phyloP scores from a whole-genome alignment of 2,113 vertebrate species.

The Istiophorus platypterus region DNA sequence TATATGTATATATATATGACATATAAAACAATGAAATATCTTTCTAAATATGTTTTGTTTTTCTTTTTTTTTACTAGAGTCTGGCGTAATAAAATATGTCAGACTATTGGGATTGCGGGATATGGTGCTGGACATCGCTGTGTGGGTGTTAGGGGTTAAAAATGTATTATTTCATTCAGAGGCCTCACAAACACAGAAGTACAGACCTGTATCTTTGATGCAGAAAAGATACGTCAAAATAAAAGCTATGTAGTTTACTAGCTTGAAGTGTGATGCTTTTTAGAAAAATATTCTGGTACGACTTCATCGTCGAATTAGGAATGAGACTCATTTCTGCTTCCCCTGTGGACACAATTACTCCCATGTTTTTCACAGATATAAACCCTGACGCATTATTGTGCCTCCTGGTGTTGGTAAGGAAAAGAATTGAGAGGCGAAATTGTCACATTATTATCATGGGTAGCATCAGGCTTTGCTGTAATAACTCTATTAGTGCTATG shows the following conservation, averaged over 20 bases:
- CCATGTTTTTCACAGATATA: constrained; percentile 57
- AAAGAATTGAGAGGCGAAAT: constrained; percentile 47
- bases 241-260: constrained; percentile 1
- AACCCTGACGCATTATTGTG: constrained; percentile 60
- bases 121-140: neutral
- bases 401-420: constrained; percentile 66
- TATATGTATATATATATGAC: neutral
- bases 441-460: constrained; percentile 61
- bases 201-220: neutral
- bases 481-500: constrained; percentile 46
- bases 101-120: neutral
- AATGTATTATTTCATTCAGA: neutral
- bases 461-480: constrained; percentile 40
- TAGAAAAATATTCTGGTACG: constrained; percentile 10
- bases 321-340: constrained; percentile 57
- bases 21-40: neutral
- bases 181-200: neutral
- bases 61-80: neutral
- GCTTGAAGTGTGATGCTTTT: constrained; percentile 28
- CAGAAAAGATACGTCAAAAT: constrained; percentile 28
- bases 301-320: constrained; percentile 43
- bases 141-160: neutral
- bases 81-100: neutral
- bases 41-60: too few relatives aligned
- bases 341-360: constrained; percentile 66